Base-by-base conservation (phyloP, 2,797 vertebrate genomes). In the Chlorospingus semifuscus region DNA sequence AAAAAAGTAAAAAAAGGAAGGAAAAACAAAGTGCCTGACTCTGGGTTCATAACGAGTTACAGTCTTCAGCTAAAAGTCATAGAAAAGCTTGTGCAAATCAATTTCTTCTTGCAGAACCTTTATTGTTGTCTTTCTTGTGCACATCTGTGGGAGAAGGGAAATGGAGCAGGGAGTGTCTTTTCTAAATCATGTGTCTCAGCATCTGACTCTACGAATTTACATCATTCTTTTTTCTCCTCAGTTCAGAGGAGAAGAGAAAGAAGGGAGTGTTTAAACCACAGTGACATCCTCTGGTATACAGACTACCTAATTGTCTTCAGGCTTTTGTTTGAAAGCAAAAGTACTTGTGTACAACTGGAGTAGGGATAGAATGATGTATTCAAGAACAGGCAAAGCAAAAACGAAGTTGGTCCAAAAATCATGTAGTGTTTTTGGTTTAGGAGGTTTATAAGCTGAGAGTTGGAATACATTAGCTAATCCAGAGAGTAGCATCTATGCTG, bases 161-260 rank as follows among this genome's bases (percentile, higher is more conserved):
- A 9, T 42, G 30, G 19, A 26, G 5, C 27, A 1, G 0, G 22
- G 15, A 2, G 3, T 52, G 10, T 4, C 6, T 65, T 69, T 71
- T 68, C 46, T 15, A 34, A 32, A 13, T 42, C 22, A 4, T 7
- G 3, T 23, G 6, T 70, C 23, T 85, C 22, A 61, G 46, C 23
- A 64, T 63, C 27, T 72, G 16, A 79, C 32, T 79, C 37, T 29
- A 65, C 36, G 17, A 65, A 36, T 79, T 44, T 29, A 36, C 46
- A 32, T 6, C 17, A 39, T 60, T 83, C 19, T 36, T 55, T 52
- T 63, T 80, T 72, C 24, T 66, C 20, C 5, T 70, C 9, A 5
- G 0, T 64, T 91, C n/a, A 41, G 41, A 78, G 20, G 11, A 77
- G 12, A 82, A 8, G 30, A 55, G 24, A 87, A 41, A 83, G 27